These are phyloP conservation scores for Heliothis virescens DNA, from an alignment of 1,140 invertebrate species.

Conservation along the genomic window DNA sequence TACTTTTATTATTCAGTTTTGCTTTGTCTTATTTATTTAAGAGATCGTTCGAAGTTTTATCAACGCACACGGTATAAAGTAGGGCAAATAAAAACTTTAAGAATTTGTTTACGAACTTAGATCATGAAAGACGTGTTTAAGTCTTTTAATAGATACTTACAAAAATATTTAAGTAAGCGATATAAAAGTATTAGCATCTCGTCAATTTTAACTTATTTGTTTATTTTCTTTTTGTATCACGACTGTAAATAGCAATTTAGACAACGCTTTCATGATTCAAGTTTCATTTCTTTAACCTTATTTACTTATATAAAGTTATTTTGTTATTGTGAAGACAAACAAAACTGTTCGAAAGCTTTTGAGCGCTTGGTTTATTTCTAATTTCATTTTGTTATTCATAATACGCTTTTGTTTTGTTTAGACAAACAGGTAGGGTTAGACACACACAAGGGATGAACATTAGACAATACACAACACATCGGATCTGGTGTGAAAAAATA, in stretches of 20 bases:
- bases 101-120: constrained; percentile 58
- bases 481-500: constrained; percentile 85
- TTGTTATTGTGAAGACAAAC: constrained; percentile 78
- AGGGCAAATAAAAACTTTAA: constrained; percentile 54
- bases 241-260: background rate
- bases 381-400: constrained; percentile 68
- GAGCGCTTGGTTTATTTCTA: constrained; percentile 74
- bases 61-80: constrained; percentile 53
- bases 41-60: constrained; percentile 65
- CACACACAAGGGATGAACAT: constrained; percentile 90
- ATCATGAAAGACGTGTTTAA: constrained; percentile 70
- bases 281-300: constrained; percentile 63
- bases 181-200: constrained; percentile 1
- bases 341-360: constrained; percentile 83
- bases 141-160: constrained; percentile 8
- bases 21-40: constrained; percentile 81
- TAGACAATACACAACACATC: constrained; percentile 90
- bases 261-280: constrained; percentile 78
- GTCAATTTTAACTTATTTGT: constrained; percentile 10
- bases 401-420: constrained; percentile 81
- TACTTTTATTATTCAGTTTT: constrained; percentile 85
- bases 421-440: constrained; percentile 88
- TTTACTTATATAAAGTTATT: constrained; percentile 60
- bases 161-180: constrained; percentile 2
- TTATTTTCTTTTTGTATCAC: constrained; percentile 3